A percentile compares a stretch with the other conserved stretches of the same genome.
These are phyloP conservation scores for Coregonus sp. DNA, from an alignment of 2,797 vertebrate genomes.

Conservation along the genomic window DNA sequence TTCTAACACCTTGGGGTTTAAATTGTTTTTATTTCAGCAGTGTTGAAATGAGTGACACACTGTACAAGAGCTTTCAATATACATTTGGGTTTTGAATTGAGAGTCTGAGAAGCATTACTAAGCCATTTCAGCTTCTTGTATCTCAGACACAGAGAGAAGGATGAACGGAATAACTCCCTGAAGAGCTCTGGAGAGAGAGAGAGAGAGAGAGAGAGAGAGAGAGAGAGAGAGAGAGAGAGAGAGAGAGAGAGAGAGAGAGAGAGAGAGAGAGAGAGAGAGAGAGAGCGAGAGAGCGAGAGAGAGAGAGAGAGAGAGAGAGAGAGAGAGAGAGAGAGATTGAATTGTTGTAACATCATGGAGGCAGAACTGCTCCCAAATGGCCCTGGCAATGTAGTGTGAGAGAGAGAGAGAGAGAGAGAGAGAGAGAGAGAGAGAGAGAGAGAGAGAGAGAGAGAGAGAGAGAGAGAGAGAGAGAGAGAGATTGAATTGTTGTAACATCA, in stretches of 20 bases:
- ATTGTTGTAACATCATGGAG: no score
- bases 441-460: neutral
- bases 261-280: neutral
- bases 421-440: neutral
- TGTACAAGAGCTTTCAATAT: neutral
- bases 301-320: neutral
- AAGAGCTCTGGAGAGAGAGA: neutral
- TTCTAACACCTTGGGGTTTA: neutral
- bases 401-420: neutral
- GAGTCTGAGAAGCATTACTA: constrained; percentile 40
- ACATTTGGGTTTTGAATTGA: constrained; percentile 47
- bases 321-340: neutral
- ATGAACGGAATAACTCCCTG: constrained; percentile 21
- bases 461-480: constrained; percentile 59
- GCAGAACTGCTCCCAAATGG: no score
- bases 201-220: neutral
- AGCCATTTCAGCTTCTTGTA: constrained; percentile 68
- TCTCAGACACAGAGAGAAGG: constrained; percentile 60
- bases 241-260: no score
- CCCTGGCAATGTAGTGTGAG: no score
- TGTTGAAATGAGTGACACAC: neutral
- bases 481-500: constrained; percentile 74
- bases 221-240: no score
- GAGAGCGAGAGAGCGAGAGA: neutral
- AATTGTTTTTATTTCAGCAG: neutral